Evolutionary conservation across 2,888 invertebrate species (phyloP).

Genomic region (Lochmaea capreae): DNA sequence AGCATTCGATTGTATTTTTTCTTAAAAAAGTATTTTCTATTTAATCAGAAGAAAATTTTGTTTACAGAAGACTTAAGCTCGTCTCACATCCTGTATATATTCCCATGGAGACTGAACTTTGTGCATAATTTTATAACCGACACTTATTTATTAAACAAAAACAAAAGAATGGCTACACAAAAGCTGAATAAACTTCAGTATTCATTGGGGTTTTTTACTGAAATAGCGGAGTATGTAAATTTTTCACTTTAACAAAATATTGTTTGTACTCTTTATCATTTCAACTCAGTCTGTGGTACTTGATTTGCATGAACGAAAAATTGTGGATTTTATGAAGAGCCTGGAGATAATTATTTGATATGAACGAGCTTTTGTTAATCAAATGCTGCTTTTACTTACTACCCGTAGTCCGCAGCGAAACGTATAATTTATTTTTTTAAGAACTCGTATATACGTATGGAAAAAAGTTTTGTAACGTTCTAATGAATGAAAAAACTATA

Average conservation of each 20-base stretch:
- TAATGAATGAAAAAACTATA: too few relatives aligned
- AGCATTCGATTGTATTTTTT: too few relatives aligned
- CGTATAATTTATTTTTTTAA: constrained; percentile 1
- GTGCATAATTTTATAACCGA: neutral
- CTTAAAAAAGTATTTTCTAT: too few relatives aligned
- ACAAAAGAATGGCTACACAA: neutral
- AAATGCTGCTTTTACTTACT: neutral
- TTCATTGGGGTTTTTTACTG: constrained; percentile 7
- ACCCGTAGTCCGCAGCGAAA: neutral
- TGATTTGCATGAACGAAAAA: constrained; percentile 14
- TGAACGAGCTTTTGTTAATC: constrained; percentile 6
- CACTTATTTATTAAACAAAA: neutral
- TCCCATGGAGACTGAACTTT: neutral
- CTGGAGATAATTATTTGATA: constrained; percentile 3
- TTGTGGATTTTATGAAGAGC: neutral
- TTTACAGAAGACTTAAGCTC: too few relatives aligned
- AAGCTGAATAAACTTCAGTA: constrained; percentile 4
- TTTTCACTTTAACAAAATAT: constrained; percentile 21
- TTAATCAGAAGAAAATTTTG: too few relatives aligned
- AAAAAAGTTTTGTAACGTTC: too few relatives aligned
- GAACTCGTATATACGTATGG: neutral
- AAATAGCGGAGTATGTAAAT: constrained; percentile 19
- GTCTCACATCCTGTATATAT: neutral
- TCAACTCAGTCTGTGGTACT: constrained; percentile 20
- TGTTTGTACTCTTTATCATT: constrained; percentile 30